Base-by-base conservation (phyloP, 2,113 vertebrate genomes). In the Microcebus ravelobensis region DNA sequence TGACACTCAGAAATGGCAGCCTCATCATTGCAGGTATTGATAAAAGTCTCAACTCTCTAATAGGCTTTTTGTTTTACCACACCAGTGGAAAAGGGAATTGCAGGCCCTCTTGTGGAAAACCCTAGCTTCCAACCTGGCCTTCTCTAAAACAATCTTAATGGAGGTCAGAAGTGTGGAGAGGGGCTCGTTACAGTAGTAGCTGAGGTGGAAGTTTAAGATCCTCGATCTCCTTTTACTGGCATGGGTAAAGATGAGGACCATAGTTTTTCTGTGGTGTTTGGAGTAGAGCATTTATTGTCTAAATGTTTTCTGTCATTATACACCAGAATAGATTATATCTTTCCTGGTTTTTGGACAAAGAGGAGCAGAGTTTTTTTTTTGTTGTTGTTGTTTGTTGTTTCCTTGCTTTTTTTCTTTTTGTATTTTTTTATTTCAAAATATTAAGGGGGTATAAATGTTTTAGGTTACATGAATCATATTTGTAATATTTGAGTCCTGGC, bases 171-270 rank as follows among this genome's bases (percentile, higher is more conserved):
- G 17, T 80, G 1, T 20, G 34, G 39, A 5, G 42, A 65, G 12
- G 23, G 8, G 1, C 11, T 55, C 14, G 1, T n/a, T n/a, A 27
- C 0, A n/a, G 61, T 21, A 15, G 4, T 42, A 57, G 36, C 7
- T 91, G 36, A 23, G 8, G 13, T n/a, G 5, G 18, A 57, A 6
- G 2, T n/a, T 13, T 59, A 10, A 45, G 18, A 12, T 34, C 15
- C 13, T 50, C 34, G n/a, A 29, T 68, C 34, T 20, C 21, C 25
- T 34, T 80, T 42, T 55, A 34, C 11, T 11, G 2, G 34, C 29
- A 4, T 65, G 15, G 15, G 9, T 55, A 39, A n/a, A 4, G 9
- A 5, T 25, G 14, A 65, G 39, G 34, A 90, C 8, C 36, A 81
- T 15, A 45, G 13, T 70, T 55, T 68, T 45, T 67, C 61, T 31